phyloP scores from a whole-genome alignment of 2,888 invertebrate genomes.

The Machimus atricapillus region DNA sequence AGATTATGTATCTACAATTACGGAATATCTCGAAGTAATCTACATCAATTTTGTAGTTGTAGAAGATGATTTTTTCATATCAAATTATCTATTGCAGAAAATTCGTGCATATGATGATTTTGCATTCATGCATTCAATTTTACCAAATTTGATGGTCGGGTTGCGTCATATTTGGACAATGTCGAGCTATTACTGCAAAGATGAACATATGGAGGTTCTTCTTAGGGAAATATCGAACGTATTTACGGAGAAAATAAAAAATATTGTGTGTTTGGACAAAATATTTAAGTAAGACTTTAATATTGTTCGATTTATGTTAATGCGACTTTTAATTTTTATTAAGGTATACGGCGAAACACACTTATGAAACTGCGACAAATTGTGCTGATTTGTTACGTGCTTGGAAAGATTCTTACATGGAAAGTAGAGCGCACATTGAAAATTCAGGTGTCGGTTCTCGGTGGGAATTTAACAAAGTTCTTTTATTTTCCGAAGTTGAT shows the following conservation, averaged over 20 bases:
- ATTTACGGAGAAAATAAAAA: constrained; percentile 77
- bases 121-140: constrained; percentile 72
- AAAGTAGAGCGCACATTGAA: constrained; percentile 84
- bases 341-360: constrained; percentile 56
- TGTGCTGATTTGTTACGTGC: constrained; percentile 59
- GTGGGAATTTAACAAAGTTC: constrained; percentile 90
- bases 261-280: constrained; percentile 72
- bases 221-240: constrained; percentile 85
- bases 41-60: not conserved
- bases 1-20: constrained; percentile 60
- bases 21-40: constrained; percentile 63
- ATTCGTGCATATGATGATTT: constrained; percentile 76
- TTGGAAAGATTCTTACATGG: constrained; percentile 72
- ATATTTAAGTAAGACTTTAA: constrained; percentile 74
- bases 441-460: constrained; percentile 82
- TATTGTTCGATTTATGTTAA: not conserved
- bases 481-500: constrained; percentile 83
- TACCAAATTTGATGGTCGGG: constrained; percentile 83
- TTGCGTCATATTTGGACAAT: constrained; percentile 91
- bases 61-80: not conserved
- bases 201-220: constrained; percentile 85
- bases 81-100: constrained; percentile 63
- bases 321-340: not conserved
- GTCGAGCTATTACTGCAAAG: constrained; percentile 82
- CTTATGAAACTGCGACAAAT: constrained; percentile 57